These are phyloP conservation scores for Piscicola geometra DNA, from an alignment of 2,888 invertebrate species.

Conservation along the genomic window DNA sequence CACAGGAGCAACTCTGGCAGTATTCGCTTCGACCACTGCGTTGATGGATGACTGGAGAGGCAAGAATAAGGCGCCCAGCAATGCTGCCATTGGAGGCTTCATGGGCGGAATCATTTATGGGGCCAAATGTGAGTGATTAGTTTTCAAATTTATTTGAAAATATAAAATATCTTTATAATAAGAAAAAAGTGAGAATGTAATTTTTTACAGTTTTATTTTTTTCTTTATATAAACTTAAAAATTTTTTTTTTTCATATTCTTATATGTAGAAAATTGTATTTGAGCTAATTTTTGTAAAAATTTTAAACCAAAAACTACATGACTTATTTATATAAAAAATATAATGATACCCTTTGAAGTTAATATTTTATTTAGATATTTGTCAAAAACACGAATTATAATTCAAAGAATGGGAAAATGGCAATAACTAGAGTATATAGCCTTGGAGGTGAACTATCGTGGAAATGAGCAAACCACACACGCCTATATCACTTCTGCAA, in stretches of 20 bases:
- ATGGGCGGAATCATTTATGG: slow-evolving; percentile 28
- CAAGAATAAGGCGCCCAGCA: slow-evolving; percentile 21
- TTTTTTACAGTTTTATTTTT: not conserved
- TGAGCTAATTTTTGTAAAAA: no score
- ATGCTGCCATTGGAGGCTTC: slow-evolving; percentile 34
- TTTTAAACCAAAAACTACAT: no score
- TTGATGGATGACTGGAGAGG: slow-evolving; percentile 33
- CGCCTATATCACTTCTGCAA: no score
- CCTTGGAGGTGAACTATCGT: no score
- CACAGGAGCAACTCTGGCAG: slow-evolving; percentile 25
- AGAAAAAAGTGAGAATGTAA: not conserved
- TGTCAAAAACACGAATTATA: no score
- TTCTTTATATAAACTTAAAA: not conserved
- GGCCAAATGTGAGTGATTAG: slow-evolving; percentile 24
- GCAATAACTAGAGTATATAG: no score
- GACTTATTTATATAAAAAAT: no score
- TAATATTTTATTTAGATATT: no score
- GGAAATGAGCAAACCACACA: no score
- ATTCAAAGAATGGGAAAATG: no score
- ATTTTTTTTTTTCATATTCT: not conserved
- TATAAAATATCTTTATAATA: no score
- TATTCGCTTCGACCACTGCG: slow-evolving; percentile 33
- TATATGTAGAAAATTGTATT: not conserved
- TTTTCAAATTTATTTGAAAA: not conserved
- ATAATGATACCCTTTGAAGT: no score